Base-by-base conservation (phyloP, 2,113 vertebrate genomes). In the Scomber colias region DNA sequence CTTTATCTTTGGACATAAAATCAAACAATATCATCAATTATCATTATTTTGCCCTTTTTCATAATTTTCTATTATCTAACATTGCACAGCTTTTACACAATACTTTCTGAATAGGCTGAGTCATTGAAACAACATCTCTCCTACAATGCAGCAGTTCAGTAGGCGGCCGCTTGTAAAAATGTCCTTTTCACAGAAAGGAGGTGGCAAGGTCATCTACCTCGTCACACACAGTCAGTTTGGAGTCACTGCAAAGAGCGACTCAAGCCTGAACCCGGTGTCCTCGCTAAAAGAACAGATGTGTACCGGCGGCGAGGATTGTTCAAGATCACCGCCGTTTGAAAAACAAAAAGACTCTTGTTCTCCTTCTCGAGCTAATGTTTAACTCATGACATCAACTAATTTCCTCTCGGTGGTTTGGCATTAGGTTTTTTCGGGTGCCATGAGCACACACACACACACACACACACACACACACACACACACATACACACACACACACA, bases 331-430 rank as follows among this genome's bases (percentile, higher is more conserved):
- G 24, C 24, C 24, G 24, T 27, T 27, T 27, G 24, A 46, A 24
- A 57, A 62, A 88, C 79, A 90, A 76, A 50, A 78, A 48, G 14
- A 27, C 62, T 75, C 14, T 16, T 87, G 82, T 88, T 72, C 68
- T 75, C 27, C 59, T 27, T 16, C 15, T 67, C 2, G 15, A 69
- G 82, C 11, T 82, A 83, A 92, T 71, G 70, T 82, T 83, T 83
- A 86, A 87, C 62, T 67, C 19, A 60, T 70, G 54, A n/a, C 59
- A 71, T 57, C 65, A 73, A 71, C 4, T 70, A 19, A 81, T 85
- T 89, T 87, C 46, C 70, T 80, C 64, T 54, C 13, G 27, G 49
- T 55, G 15, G 24, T 50, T 84, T 71, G 51, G 66, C 19, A 57
- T 68, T 50, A 0, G 11, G 31, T 68, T 44, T 19, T 27, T 40